phyloP scores from a whole-genome alignment of 1,140 invertebrate genomes.

The Ericerus pela region DNA sequence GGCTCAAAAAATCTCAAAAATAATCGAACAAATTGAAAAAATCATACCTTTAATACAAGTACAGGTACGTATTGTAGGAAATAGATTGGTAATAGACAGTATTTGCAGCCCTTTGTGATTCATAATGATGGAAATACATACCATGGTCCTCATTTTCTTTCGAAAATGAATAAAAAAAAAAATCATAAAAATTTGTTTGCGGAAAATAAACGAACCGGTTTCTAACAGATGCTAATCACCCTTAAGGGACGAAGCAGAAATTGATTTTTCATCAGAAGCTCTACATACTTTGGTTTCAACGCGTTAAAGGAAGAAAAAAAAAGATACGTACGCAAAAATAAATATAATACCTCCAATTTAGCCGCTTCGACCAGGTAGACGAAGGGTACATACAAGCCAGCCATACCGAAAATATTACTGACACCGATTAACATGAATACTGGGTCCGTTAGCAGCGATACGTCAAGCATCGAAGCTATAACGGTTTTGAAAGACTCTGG shows the following conservation, averaged over 20 bases:
- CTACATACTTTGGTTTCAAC: background rate
- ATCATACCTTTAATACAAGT: too few relatives aligned
- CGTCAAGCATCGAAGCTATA: conserved; percentile 82
- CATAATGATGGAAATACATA: too few relatives aligned
- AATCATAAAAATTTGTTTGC: background rate
- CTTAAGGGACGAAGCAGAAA: too few relatives aligned
- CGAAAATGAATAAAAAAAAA: background rate
- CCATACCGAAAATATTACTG: conserved; percentile 87
- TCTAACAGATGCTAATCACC: background rate
- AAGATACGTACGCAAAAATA: background rate
- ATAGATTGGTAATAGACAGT: too few relatives aligned
- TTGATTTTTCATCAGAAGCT: too few relatives aligned
- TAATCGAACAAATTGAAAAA: too few relatives aligned
- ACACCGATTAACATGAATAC: conserved; percentile 85
- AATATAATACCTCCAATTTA: conserved; percentile 40
- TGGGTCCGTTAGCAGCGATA: conserved; percentile 74
- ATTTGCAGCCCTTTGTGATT: too few relatives aligned
- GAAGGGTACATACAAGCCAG: conserved; percentile 89
- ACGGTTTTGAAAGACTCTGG: conserved; percentile 67
- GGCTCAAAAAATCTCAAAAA: too few relatives aligned
- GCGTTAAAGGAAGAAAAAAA: background rate
- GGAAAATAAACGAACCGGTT: background rate
- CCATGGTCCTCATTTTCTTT: too few relatives aligned
- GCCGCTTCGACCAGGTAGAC: conserved; percentile 82
- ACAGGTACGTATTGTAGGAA: too few relatives aligned